Evolutionary conservation across 1,140 invertebrate genomes (phyloP).

Genomic region (Dendrolimus punctatus): DNA sequence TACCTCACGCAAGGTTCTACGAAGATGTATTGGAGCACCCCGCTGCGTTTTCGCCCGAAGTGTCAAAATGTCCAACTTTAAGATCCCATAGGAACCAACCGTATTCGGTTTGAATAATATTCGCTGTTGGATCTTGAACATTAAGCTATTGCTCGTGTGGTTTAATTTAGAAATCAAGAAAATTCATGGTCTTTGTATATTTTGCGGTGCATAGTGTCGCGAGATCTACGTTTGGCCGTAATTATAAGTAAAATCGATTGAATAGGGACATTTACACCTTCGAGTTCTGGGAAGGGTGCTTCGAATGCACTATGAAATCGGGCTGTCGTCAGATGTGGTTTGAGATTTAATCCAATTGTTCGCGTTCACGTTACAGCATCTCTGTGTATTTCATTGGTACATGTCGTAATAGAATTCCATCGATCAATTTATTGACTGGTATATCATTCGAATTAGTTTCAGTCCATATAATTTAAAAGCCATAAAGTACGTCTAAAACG

Average conservation of each 20-base stretch:
- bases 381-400: constrained; percentile 1
- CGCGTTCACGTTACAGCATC: constrained; percentile 1
- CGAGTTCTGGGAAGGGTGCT: constrained; percentile 39
- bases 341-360: constrained; percentile 35
- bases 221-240: constrained; percentile 33
- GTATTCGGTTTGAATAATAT: constrained; percentile 4
- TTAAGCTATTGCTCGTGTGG: constrained; percentile 13
- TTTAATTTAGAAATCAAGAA: constrained; percentile 1
- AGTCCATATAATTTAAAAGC: no score
- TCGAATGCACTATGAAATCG: constrained; percentile 25
- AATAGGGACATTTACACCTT: constrained; percentile 47
- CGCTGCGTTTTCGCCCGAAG: constrained; percentile 60
- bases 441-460: no score
- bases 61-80: constrained; percentile 62
- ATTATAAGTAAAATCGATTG: constrained; percentile 30
- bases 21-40: constrained; percentile 53
- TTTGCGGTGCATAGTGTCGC: constrained; percentile 42
- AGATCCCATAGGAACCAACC: constrained; percentile 43
- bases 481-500: no score
- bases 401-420: background rate
- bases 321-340: constrained; percentile 40
- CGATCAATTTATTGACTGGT: background rate
- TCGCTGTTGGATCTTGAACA: constrained; percentile 9
- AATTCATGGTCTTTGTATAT: constrained; percentile 19
- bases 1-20: constrained; percentile 55